These are phyloP conservation scores for Polypterus senegalus DNA, from an alignment of 2,113 vertebrate species.

Conservation along the genomic window DNA sequence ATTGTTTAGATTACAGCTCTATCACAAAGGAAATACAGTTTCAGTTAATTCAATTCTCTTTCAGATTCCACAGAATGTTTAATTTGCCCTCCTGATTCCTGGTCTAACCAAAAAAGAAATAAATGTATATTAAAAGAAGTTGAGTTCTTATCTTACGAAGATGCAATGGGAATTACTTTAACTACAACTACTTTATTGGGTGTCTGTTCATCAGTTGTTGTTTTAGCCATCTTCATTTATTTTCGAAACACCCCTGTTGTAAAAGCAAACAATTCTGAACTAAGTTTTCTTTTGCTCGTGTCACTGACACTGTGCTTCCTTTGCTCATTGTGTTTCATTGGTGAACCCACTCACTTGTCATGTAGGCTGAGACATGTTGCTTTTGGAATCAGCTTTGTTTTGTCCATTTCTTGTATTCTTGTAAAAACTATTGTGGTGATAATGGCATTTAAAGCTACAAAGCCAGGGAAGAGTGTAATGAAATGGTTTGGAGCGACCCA, in stretches of 20 bases:
- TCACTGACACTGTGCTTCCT: slow-evolving; percentile 10
- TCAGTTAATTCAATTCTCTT: not conserved
- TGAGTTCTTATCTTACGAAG: slow-evolving; percentile 12
- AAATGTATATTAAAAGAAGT: slow-evolving; percentile 1
- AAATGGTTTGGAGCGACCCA: slow-evolving; percentile 9
- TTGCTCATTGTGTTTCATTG: slow-evolving; percentile 10
- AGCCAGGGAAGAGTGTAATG: slow-evolving; percentile 9
- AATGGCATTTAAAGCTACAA: slow-evolving; percentile 11
- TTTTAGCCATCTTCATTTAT: slow-evolving; percentile 7
- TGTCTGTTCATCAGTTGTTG: not conserved
- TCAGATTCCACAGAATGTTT: slow-evolving; percentile 1
- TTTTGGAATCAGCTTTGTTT: slow-evolving; percentile 12
- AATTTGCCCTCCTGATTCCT: slow-evolving; percentile 6
- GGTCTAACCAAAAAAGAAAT: not conserved
- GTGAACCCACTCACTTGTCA: slow-evolving; percentile 2
- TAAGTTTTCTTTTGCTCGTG: slow-evolving; percentile 10
- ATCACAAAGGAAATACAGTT: no score
- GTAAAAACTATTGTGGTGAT: slow-evolving; percentile 12
- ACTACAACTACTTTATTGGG: slow-evolving; percentile 4
- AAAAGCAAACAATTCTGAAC: slow-evolving; percentile 9
- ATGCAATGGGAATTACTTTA: slow-evolving; percentile 4
- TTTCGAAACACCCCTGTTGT: slow-evolving; percentile 13
- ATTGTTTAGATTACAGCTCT: no score
- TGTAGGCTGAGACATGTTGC: slow-evolving; percentile 9
- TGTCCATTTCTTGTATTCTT: slow-evolving; percentile 13